phyloP scores from a whole-genome alignment of 2,797 vertebrate genomes.

The Alca torda region DNA sequence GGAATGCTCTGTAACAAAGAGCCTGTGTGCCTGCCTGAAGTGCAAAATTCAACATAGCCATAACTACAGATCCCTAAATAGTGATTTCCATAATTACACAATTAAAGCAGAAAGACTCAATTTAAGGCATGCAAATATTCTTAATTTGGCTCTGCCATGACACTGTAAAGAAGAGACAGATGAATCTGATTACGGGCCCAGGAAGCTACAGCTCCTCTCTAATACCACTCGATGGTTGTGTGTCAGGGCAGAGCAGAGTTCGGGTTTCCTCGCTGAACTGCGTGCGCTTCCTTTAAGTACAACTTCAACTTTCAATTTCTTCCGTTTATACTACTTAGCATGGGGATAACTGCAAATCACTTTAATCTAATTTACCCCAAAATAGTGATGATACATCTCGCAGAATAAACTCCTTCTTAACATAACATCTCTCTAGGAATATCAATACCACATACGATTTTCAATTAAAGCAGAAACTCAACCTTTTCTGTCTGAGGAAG shows the following conservation, averaged over 20 bases:
- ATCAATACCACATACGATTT: conserved; percentile 20
- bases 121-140: conserved; percentile 54
- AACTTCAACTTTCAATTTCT: conserved; percentile 29
- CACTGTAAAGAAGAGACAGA: not conserved
- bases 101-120: conserved; percentile 53
- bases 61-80: conserved; percentile 15
- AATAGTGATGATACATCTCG: conserved; percentile 41
- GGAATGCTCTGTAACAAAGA: not conserved
- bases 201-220: not conserved
- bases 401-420: conserved; percentile 38
- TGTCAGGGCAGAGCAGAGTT: not conserved
- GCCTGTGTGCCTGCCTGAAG: not conserved
- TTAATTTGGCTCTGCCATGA: conserved; percentile 34
- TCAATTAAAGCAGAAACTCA: conserved; percentile 58
- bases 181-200: conserved; percentile 23
- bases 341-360: conserved; percentile 49
- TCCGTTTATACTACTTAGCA: conserved; percentile 19
- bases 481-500: conserved; percentile 27
- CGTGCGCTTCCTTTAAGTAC: not conserved
- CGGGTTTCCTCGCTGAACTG: not conserved
- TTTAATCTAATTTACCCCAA: conserved; percentile 60
- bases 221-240: not conserved
- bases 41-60: not conserved
- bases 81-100: conserved; percentile 52
- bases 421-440: conserved; percentile 46